These are phyloP conservation scores for Bedellia somnulentella DNA, from an alignment of 2,888 invertebrate genomes.

Conservation along the genomic window DNA sequence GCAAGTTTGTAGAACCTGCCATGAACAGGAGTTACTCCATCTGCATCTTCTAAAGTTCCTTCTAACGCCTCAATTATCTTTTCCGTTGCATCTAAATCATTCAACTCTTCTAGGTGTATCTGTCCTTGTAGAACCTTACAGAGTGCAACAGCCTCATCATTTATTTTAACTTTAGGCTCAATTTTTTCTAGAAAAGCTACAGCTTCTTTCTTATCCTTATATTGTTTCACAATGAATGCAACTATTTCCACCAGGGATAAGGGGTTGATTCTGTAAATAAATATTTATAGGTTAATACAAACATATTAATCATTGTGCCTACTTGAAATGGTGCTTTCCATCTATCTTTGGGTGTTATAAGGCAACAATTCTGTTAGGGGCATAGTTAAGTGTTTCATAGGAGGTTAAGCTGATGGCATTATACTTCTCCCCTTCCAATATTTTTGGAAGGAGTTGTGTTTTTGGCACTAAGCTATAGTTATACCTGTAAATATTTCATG, in stretches of 20 bases:
- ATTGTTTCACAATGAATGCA: slow-evolving; percentile 75
- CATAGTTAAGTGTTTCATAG: no score
- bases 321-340: no score
- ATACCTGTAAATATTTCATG: no score
- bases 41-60: slow-evolving; percentile 81
- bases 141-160: slow-evolving; percentile 85
- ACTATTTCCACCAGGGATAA: slow-evolving; percentile 89
- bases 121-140: slow-evolving; percentile 86
- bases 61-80: slow-evolving; percentile 87
- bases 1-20: slow-evolving; percentile 92
- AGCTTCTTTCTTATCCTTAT: slow-evolving; percentile 78
- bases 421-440: no score
- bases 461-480: no score
- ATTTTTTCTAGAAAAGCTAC: slow-evolving; percentile 86
- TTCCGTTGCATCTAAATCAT: slow-evolving; percentile 77
- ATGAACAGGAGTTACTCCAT: slow-evolving; percentile 92
- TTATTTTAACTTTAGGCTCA: slow-evolving; percentile 82
- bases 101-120: slow-evolving; percentile 74
- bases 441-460: no score
- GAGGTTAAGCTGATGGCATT: no score
- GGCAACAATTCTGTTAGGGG: no score
- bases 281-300: slow-evolving; percentile 15
- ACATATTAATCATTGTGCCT: slow-evolving; percentile 7
- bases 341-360: no score
- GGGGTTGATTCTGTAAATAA: slow-evolving; percentile 82